A percentile compares a stretch with the other conserved stretches of the same genome.
Conservation (phyloP, 2,888 invertebrate genomes). For the Psococerastis gibbosa region DNA sequence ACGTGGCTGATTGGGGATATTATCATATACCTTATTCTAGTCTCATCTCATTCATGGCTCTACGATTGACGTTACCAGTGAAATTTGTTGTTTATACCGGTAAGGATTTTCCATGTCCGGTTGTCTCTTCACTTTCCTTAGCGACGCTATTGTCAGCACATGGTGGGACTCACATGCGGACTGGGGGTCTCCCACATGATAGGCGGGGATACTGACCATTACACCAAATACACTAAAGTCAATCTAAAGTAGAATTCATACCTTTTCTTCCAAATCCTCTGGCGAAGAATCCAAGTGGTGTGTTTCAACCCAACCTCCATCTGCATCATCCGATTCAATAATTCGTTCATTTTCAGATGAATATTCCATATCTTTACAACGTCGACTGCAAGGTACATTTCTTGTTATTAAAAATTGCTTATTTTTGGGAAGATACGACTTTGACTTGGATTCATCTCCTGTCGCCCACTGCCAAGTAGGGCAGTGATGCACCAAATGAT, state of each 20-base stretch:
- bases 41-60: too few species aligned
- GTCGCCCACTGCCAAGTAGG: slow-evolving; percentile 98
- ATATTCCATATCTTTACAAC: slow-evolving; percentile 93
- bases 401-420: slow-evolving; percentile 95
- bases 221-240: too few species aligned
- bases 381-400: slow-evolving; percentile 89
- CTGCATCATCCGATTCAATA: slow-evolving; percentile 68
- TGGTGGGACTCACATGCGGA: too few species aligned
- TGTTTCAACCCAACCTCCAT: slow-evolving; percentile 96
- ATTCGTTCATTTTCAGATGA: slow-evolving; percentile 79
- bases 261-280: slow-evolving; percentile 47
- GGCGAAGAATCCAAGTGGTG: slow-evolving; percentile 62
- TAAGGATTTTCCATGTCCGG: too few species aligned
- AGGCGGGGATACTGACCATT: too few species aligned
- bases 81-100: too few species aligned
- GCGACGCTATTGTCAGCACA: too few species aligned
- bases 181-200: too few species aligned
- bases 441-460: slow-evolving; percentile 77
- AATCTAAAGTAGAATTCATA: slow-evolving; percentile 16
- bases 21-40: too few species aligned
- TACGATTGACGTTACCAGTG: too few species aligned
- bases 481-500: slow-evolving; percentile 96
- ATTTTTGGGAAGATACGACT: slow-evolving; percentile 77
- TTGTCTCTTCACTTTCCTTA: too few species aligned
- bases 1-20: too few species aligned